Conservation (phyloP, 2,888 invertebrate species). For the Formica aserva region DNA sequence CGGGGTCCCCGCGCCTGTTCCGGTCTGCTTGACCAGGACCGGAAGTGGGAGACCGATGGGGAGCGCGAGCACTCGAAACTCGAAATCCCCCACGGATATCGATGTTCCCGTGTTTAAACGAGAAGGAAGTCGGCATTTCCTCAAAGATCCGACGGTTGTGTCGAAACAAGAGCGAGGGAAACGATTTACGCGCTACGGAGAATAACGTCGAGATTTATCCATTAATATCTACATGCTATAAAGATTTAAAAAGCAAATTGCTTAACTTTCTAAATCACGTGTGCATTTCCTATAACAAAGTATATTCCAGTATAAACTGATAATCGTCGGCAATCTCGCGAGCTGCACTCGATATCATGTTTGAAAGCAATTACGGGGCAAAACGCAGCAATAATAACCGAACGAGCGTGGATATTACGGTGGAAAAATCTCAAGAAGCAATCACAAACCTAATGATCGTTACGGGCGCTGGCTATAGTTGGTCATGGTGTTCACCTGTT, state of each 20-base stretch:
- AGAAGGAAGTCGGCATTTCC: slow-evolving; percentile 69
- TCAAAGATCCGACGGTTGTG: slow-evolving; percentile 55
- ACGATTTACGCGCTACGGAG: slow-evolving; percentile 9
- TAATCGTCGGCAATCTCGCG: not conserved
- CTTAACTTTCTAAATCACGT: not conserved
- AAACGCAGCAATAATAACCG: slow-evolving; percentile 24
- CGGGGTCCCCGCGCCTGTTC: slow-evolving; percentile 65
- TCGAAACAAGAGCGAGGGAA: slow-evolving; percentile 13
- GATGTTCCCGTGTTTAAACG: slow-evolving; percentile 68
- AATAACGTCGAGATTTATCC: slow-evolving; percentile 19
- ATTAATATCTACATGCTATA: not conserved
- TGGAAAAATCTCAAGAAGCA: slow-evolving; percentile 71
- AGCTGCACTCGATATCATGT: not conserved
- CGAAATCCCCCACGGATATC: slow-evolving; percentile 76
- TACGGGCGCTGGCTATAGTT: slow-evolving; percentile 75
- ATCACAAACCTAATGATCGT: slow-evolving; percentile 76
- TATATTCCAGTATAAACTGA: not conserved
- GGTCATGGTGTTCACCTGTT: slow-evolving; percentile 82
- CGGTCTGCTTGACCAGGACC: slow-evolving; percentile 73
- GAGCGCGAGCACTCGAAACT: slow-evolving; percentile 64
- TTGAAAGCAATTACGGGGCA: not conserved
- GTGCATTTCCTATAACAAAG: not conserved
- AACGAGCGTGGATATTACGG: not conserved
- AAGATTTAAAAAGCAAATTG: not conserved
- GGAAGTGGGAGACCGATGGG: slow-evolving; percentile 70